Evolutionary conservation across 1,140 invertebrate species (phyloP).

Genomic region (Drosophila asahinai): DNA sequence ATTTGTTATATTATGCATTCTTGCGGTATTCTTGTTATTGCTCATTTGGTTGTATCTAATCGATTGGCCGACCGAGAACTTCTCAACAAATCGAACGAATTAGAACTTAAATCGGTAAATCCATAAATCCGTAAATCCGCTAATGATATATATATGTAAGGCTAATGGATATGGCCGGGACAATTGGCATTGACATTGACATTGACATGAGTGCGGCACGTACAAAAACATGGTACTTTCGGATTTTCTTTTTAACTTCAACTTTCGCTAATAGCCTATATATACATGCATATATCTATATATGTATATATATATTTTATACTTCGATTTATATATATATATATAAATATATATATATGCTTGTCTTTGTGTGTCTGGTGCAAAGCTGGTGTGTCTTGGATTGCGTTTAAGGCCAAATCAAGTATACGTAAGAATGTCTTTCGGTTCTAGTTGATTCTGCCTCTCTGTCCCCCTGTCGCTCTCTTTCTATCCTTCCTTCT

Average conservation of each 20-base stretch:
- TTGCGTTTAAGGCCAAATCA: slow-evolving; percentile 69
- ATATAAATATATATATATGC: slow-evolving; percentile 9
- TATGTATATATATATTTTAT: slow-evolving; percentile 13
- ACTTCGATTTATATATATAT: slow-evolving; percentile 23
- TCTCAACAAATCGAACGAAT: slow-evolving; percentile 42
- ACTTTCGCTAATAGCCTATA: slow-evolving; percentile 54
- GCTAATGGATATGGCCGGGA: slow-evolving; percentile 39
- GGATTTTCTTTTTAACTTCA: slow-evolving; percentile 22
- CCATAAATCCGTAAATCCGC: slow-evolving; percentile 19
- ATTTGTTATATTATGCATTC: slow-evolving; percentile 53
- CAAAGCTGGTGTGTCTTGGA: slow-evolving; percentile 33
- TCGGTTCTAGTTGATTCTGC: slow-evolving; percentile 37
- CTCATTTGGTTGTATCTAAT: slow-evolving; percentile 41
- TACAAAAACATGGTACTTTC: slow-evolving; percentile 26
- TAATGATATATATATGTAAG: slow-evolving; percentile 35
- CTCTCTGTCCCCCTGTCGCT: not conserved
- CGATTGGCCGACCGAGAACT: slow-evolving; percentile 48
- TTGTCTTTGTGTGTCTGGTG: slow-evolving; percentile 17
- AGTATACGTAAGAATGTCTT: slow-evolving; percentile 69
- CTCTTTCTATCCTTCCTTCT: not conserved
- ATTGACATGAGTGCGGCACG: slow-evolving; percentile 28
- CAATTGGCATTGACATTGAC: slow-evolving; percentile 16
- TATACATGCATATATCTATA: slow-evolving; percentile 44
- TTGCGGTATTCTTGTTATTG: slow-evolving; percentile 46
- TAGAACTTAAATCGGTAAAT: slow-evolving; percentile 22